Conservation (phyloP, 2,888 invertebrate genomes). For the Nasonovia ribisnigri region DNA sequence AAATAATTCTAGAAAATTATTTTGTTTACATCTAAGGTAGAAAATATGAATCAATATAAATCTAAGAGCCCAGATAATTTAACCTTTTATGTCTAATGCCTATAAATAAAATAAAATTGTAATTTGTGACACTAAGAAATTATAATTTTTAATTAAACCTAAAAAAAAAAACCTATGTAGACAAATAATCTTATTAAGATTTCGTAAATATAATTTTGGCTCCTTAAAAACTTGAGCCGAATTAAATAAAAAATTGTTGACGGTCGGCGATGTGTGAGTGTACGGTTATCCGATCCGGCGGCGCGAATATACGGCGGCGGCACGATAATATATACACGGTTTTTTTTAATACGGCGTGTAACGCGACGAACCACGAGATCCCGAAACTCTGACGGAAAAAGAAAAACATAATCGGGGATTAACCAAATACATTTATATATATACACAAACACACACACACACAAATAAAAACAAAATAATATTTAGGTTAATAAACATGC, state of each 20-base stretch:
- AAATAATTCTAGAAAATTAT: constrained; percentile 50
- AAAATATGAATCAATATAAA: constrained; percentile 46
- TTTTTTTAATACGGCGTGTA: constrained; percentile 67
- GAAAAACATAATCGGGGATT: constrained; percentile 66
- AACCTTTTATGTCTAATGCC: constrained; percentile 53
- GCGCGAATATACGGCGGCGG: constrained; percentile 63
- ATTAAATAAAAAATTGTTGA: constrained; percentile 61
- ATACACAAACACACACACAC: constrained; percentile 18
- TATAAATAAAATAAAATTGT: constrained; percentile 46
- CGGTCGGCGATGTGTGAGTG: constrained; percentile 61
- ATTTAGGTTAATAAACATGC: constrained; percentile 32
- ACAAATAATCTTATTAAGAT: constrained; percentile 60
- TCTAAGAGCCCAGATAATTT: constrained; percentile 49
- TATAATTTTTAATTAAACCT: constrained; percentile 50
- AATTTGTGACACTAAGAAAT: constrained; percentile 64
- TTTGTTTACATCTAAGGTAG: constrained; percentile 46
- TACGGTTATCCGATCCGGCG: constrained; percentile 63
- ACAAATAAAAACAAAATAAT: background rate
- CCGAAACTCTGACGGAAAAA: constrained; percentile 66
- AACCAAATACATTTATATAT: constrained; percentile 56
- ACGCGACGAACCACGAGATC: constrained; percentile 66
- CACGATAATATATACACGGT: constrained; percentile 63
- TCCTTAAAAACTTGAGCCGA: constrained; percentile 54
- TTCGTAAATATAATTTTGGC: constrained; percentile 62
- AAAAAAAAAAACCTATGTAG: constrained; percentile 59